These are phyloP conservation scores for Potamarius usumacintae DNA, from an alignment of 2,113 vertebrate species.

Conservation along the genomic window DNA sequence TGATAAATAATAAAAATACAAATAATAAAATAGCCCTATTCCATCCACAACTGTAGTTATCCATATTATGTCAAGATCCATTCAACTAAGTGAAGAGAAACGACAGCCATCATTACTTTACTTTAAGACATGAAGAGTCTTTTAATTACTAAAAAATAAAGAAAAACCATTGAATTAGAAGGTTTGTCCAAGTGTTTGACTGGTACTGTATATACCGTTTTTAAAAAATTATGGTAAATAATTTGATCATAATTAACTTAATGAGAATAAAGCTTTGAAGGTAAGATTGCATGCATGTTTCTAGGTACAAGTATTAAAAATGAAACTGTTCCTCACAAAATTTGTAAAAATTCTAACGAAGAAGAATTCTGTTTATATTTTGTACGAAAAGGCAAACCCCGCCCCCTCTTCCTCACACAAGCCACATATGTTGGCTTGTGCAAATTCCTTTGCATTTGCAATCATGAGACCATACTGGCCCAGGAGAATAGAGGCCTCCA, in stretches of 20 bases:
- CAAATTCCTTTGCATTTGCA: constrained; percentile 15
- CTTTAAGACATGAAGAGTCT: too few species aligned
- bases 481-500: constrained; percentile 20
- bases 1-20: too few species aligned
- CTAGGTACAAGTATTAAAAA: background rate
- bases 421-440: background rate
- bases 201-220: background rate
- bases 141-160: too few species aligned
- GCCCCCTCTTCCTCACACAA: background rate
- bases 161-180: too few species aligned
- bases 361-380: background rate
- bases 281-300: background rate
- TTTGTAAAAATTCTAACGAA: background rate
- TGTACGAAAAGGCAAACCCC: background rate
- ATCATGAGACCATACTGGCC: constrained; percentile 25
- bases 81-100: too few species aligned
- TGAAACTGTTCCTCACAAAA: too few species aligned
- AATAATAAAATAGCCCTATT: too few species aligned
- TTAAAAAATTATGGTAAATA: background rate
- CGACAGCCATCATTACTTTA: too few species aligned
- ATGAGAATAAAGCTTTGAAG: background rate
- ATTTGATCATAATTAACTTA: background rate
- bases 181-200: too few species aligned
- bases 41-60: too few species aligned
- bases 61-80: too few species aligned